Base-by-base conservation (phyloP, 2,888 invertebrate species). In the Clusia tigrina region DNA sequence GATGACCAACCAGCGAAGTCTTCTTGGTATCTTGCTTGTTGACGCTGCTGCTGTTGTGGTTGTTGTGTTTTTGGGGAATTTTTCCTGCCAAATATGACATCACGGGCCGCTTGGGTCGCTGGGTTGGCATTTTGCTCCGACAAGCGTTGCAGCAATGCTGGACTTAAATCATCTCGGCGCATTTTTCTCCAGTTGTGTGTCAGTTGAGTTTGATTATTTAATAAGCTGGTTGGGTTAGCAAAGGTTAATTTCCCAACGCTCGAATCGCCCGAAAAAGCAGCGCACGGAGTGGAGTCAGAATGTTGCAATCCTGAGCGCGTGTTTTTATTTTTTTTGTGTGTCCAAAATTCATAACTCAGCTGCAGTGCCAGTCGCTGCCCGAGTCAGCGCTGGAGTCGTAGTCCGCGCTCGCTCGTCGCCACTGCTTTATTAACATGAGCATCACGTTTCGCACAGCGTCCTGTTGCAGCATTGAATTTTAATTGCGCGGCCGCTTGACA, bases 121-220 rank as follows among this genome's bases (percentile, higher is more conserved):
- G n/a, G 15, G 3, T 37, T 18, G 20, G 1, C 3, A 6, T 57
- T 57, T 42, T 57, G n/a, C n/a, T n/a, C 17, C 15, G 69, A 71
- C 69, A 71, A 69, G 68, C 69, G 69, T 70, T 71, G 65, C 67
- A 71, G 66, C 64, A 64, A 67, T 66, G 62, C 63, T 66, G 58
- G 60, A 1, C 38, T 32, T 60, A 2, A 6, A 1, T 46, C 10
- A n/a, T 51, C 5, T 23, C 32, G 32, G 26, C 56, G 51, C 10
- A 9, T 32, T 18, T 53, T 25, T 22, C 15, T 3, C 25, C 18
- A 18, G 18, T 54, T 46, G 17, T 57, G 38, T 54, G 65, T 60
- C 67, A 65, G 67, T 25, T 57, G 46, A 46, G 46, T 64, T 65
- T 64, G 64, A 67, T 67, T 67, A 67, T 65, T 67, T 62, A 67